Evolutionary conservation across 2,888 invertebrate species (phyloP), one percentile per base, ranked within the genome.

Genomic region (Meteorus cinctellus): DNA sequence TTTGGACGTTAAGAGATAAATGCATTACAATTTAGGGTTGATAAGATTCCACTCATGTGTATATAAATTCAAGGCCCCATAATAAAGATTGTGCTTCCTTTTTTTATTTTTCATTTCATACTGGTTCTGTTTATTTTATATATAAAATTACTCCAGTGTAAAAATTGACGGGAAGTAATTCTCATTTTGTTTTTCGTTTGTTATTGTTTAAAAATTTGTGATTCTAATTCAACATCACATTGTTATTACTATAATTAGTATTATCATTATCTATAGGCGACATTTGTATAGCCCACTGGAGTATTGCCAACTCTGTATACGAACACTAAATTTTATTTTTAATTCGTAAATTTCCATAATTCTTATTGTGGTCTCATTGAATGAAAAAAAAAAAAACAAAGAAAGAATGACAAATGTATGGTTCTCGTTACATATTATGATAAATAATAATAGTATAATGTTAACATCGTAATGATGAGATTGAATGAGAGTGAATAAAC

Each of bases 31-130:
- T 41, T 69, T 75, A 80, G 77, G 65, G 74, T 78, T 78, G 75
- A 74, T 78, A 74, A 80, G 70, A 71, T 78, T 77, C 75, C 77
- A 80, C 77, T 73, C 66, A 75, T 76, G 36, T 74, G 63, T 77
- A 48, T 77, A 74, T 74, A 74, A 75, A 80, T 74, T 74, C 78
- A 79, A 79, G 79, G 79, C 78, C 80, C 55, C 78, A 77, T 74
- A 77, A 76, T 77, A 55, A 78, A 78, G 76, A 80, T 78, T 80
- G 80, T 78, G 77, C 77, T 75, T 75, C 71, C 70, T 67, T 63
- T 77, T 24, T 75, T 65, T 29, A 48, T 71, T 65, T 65, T 31
- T 63, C 72, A 67, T 65, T 60, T 16, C 72, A 12, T 75, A 31
- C 19, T 41, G 19, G 14, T 45, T 55, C 59, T 36, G 27, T 71